Evolutionary conservation across 2,888 invertebrate species (phyloP).

Genomic region (Polyploca ridens): DNA sequence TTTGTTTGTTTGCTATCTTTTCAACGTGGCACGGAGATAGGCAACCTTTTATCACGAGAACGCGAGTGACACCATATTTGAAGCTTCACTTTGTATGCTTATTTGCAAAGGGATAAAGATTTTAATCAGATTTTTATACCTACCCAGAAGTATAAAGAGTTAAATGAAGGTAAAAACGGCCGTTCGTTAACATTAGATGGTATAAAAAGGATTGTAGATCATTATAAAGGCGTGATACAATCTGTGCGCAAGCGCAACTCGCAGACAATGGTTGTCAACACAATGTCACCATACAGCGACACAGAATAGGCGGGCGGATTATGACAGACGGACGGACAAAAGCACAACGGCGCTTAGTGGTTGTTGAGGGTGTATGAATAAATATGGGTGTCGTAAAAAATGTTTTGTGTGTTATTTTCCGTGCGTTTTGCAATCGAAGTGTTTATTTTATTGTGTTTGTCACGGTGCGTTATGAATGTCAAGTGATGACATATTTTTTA

Average conservation of each 20-base stretch:
- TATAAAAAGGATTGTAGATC: slow-evolving; percentile 10
- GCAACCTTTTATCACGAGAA: too few relatives aligned
- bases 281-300: slow-evolving; percentile 45
- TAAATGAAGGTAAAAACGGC: not conserved
- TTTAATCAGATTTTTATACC: too few relatives aligned
- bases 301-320: slow-evolving; percentile 38
- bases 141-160: too few relatives aligned
- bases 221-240: slow-evolving; percentile 34
- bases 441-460: not conserved
- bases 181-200: slow-evolving; percentile 12
- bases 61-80: too few relatives aligned
- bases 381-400: slow-evolving; percentile 18
- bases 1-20: not conserved
- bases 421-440: not conserved
- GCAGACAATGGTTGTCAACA: slow-evolving; percentile 72
- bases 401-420: not conserved
- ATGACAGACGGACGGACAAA: slow-evolving; percentile 60
- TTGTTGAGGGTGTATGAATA: slow-evolving; percentile 33
- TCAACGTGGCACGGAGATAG: too few relatives aligned
- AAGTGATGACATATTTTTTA: not conserved
- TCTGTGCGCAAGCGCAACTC: slow-evolving; percentile 42
- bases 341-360: slow-evolving; percentile 59
- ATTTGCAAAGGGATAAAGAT: not conserved
- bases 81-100: too few relatives aligned
- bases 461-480: not conserved